A percentile compares a stretch with the other conserved stretches of the same genome.
phyloP scores from a whole-genome alignment of 2,113 vertebrate genomes.

The Vidua macroura region DNA sequence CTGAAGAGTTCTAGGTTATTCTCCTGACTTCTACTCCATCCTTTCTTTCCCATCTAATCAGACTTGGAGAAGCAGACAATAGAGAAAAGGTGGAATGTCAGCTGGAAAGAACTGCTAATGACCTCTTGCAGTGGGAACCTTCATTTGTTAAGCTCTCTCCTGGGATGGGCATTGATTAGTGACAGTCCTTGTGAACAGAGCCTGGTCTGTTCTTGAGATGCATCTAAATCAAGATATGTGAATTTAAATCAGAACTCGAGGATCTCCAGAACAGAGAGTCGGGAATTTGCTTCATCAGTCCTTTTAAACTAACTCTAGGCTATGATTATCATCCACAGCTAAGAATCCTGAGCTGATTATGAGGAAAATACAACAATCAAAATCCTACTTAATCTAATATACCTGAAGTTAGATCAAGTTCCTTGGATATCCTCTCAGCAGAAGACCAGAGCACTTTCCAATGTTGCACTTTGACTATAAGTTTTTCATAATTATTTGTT shows the following conservation, averaged over 20 bases:
- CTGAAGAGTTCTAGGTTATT: neutral
- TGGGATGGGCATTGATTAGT: neutral
- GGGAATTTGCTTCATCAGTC: neutral
- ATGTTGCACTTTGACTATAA: neutral
- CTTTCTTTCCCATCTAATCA: neutral
- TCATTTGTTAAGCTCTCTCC: neutral
- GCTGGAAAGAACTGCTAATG: neutral
- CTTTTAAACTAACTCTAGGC: neutral
- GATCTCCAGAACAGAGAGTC: neutral
- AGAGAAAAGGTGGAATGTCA: neutral
- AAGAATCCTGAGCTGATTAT: neutral
- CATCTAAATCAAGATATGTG: neutral
- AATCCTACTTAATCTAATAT: neutral
- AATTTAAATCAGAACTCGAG: neutral
- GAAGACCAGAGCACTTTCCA: neutral
- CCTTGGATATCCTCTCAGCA: neutral
- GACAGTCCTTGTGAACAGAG: neutral
- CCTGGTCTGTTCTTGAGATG: neutral
- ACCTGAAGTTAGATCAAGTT: neutral
- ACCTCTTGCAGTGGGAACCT: neutral
- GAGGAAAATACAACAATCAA: neutral
- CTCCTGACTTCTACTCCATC: neutral
- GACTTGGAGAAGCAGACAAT: neutral
- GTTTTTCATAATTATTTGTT: neutral
- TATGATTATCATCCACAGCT: neutral